Base-by-base conservation (phyloP, 1,140 invertebrate species). In the Caenorhabditis latens region DNA sequence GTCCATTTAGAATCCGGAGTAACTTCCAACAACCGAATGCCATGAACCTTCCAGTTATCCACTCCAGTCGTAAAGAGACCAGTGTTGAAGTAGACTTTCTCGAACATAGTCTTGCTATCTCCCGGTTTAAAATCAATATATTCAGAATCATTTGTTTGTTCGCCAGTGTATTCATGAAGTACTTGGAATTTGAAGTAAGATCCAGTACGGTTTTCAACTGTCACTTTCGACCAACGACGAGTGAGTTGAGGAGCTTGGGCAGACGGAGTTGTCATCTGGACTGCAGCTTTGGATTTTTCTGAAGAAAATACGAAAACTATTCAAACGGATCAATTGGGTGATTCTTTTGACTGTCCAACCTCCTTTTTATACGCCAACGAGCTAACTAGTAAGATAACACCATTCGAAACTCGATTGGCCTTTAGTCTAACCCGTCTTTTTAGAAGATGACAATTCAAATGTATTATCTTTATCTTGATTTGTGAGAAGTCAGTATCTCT, bases 1-100 rank as follows among this genome's bases (percentile, higher is more conserved):
- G 32, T 32, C 32, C 32, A 32, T 32, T 32, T 32, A 32, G 32
- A 32, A 32, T 32, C 32, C 32, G 32, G 32, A 65, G 21, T 65
- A 0, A 8, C 16, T 24, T 65, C 61, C 0, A 65, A 4, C 24
- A 40, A 11, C 32, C 40, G 32, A 11, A 13, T 40, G 0, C 24
- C 61, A 32, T 65, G 21, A 32, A 65, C 61, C 32, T 65, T 65
- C 61, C 61, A 65, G 19, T 65, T 65, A 65, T 65, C 61, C 21
- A 16, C 16, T 40, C 61, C 61, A 65, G 61, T 65, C 9, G 61
- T 65, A 16, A 65, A 65, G 11, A 40, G 8, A 3, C 61, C 61
- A 32, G 16, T 16, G 4, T 40, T 32, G 16, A 40, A 65, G 61
- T 32, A 8, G 6, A 65, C 61, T 40, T 65, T 65, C 24, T 32